Conservation (phyloP, 92 coral and sea anemone genomes). For the Zoanthus sansibaricus region DNA sequence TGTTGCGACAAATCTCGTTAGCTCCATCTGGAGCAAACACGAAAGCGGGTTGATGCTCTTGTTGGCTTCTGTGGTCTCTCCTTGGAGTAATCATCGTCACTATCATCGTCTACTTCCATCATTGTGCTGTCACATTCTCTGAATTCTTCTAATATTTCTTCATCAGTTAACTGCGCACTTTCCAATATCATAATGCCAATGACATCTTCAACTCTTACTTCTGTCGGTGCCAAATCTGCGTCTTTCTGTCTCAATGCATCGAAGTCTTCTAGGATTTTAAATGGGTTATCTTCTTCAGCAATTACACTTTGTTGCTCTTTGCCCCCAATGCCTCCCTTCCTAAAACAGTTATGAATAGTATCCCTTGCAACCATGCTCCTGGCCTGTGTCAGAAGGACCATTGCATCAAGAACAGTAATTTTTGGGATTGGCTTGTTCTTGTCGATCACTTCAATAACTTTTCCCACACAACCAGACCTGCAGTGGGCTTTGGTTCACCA, state of each 20-base stretch:
- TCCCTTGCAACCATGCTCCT: slow-evolving; percentile 47
- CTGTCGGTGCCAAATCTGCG: slow-evolving; percentile 35
- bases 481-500: slow-evolving; percentile 46
- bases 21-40: too few relatives aligned
- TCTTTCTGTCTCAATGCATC: slow-evolving; percentile 35
- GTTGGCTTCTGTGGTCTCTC: background rate
- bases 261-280: slow-evolving; percentile 37
- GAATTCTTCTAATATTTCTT: background rate
- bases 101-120: background rate
- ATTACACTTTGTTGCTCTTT: slow-evolving; percentile 43
- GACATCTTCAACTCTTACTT: slow-evolving; percentile 19
- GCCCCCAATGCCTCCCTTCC: slow-evolving; percentile 51
- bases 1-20: background rate
- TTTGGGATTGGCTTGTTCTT: slow-evolving; percentile 43
- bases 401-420: slow-evolving; percentile 47
- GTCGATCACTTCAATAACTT: slow-evolving; percentile 35
- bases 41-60: background rate
- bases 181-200: slow-evolving; percentile 10
- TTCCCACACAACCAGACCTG: slow-evolving; percentile 32
- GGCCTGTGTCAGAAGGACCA: slow-evolving; percentile 36
- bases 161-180: slow-evolving; percentile 12
- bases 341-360: slow-evolving; percentile 53
- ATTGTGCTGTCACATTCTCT: background rate
- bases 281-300: slow-evolving; percentile 50
- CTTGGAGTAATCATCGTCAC: background rate